Percentiles rank a stretch among this genome's conserved stretches.
Evolutionary conservation across 1,140 invertebrate genomes (phyloP).

Genomic region (Lysiphlebus fabarum): DNA sequence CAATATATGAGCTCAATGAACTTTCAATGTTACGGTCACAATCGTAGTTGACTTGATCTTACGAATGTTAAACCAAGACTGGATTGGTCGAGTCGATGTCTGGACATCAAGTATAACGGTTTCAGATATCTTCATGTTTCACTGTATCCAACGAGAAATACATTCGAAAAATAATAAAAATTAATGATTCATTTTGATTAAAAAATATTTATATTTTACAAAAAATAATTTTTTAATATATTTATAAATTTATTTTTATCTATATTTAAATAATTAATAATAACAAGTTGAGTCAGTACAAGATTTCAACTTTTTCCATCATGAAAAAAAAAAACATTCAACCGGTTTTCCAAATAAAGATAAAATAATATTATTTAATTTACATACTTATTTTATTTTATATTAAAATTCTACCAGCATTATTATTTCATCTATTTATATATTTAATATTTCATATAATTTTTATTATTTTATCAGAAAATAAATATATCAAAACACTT

Average conservation of each 20-base stretch:
- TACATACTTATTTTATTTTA: too few species aligned
- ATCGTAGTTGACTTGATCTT: not conserved
- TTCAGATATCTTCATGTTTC: too few species aligned
- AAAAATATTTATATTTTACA: too few species aligned
- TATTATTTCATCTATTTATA: too few species aligned
- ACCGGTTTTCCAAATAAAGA: slow-evolving; percentile 37
- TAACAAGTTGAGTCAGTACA: slow-evolving; percentile 33
- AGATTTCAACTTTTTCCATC: slow-evolving; percentile 9
- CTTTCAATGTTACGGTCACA: too few species aligned
- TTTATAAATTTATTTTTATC: not conserved
- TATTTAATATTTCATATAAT: too few species aligned
- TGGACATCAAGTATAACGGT: not conserved
- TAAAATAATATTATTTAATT: too few species aligned
- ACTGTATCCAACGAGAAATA: too few species aligned
- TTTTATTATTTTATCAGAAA: too few species aligned
- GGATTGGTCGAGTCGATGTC: not conserved
- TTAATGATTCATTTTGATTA: slow-evolving; percentile 13
- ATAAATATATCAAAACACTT: not conserved
- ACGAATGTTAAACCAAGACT: slow-evolving; percentile 5
- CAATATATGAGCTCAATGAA: too few species aligned
- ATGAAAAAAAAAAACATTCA: slow-evolving; percentile 25
- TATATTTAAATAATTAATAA: slow-evolving; percentile 8
- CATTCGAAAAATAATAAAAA: not conserved
- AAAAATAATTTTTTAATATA: too few species aligned
- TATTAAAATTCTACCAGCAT: too few species aligned